These are phyloP conservation scores for Picathartes gymnocephalus DNA, from an alignment of 2,113 vertebrate genomes.

Conservation along the genomic window DNA sequence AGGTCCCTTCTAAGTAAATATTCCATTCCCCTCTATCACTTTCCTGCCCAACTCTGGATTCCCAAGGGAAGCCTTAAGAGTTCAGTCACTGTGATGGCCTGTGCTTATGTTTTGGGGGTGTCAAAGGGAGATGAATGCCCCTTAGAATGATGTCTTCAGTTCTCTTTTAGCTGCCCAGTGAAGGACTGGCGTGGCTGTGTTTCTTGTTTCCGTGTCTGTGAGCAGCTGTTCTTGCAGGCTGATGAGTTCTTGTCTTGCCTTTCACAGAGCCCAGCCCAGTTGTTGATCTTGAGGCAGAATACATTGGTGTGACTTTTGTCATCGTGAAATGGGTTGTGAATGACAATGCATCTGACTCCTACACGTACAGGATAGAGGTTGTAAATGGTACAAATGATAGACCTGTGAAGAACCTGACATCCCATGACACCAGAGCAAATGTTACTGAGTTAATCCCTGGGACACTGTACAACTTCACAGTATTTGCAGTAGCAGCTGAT, in stretches of 20 bases:
- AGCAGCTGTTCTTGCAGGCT: not conserved
- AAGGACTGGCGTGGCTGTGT: not conserved
- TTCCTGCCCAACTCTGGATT: not conserved
- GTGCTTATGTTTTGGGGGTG: not conserved
- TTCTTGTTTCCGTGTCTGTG: not conserved
- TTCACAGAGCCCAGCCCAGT: not conserved
- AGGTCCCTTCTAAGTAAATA: not conserved
- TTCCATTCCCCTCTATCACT: not conserved
- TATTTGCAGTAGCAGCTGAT: not conserved
- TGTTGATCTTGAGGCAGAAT: not conserved
- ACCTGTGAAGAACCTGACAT: fast-evolving
- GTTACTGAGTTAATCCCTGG: not conserved
- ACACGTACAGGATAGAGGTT: not conserved
- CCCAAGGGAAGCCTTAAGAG: not conserved
- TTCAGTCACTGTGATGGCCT: not conserved
- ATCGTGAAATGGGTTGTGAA: slow-evolving; percentile 54
- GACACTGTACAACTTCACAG: no score
- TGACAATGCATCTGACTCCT: fast-evolving
- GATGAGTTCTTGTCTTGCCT: not conserved
- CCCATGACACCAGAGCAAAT: fast-evolving
- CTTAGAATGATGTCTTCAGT: not conserved
- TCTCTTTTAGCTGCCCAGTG: not conserved
- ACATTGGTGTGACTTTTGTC: not conserved
- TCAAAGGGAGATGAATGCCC: not conserved
- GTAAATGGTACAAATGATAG: fast-evolving